Evolutionary conservation across 1,140 invertebrate genomes (phyloP), one percentile per base, ranked within the genome.

Genomic region (Nephila pilipes): DNA sequence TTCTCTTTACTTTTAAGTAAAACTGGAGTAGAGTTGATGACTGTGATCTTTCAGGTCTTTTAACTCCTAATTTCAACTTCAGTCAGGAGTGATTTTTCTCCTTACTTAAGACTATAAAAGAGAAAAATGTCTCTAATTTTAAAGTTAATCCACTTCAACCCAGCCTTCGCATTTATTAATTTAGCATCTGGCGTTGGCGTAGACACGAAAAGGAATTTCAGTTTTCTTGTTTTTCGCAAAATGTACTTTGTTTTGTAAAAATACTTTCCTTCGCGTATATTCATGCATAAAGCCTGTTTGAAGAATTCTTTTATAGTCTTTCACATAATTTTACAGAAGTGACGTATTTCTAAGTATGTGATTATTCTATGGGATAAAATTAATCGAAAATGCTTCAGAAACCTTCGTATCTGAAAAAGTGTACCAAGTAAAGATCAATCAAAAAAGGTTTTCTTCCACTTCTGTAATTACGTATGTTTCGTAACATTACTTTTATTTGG

Each of bases 101-200:
- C 29, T 75, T 32, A 29, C 69, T 75, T 32, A 75, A 36, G 29
- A 20, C 29, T 75, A 36, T 29, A 75, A 32, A 36, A 75, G 69
- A 36, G 32, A 75, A 75, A 75, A 36, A 36, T 75, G 69, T 75
- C 25, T 75, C 69, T 75, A 75, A 65, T 75, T 75, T 75, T 75
- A 36, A 75, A 75, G 69, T 32, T 75, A 75, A 75, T 75, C 69
- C 69, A 75, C 69, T 75, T 75, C 69, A 75, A 75, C 22, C 69
- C 69, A 75, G 32, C 69, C 69, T 75, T 29, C 69, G 36, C 32
- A 75, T 75, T 75, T 75, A 75, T 75, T 75, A 75, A 75, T 75
- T 75, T 75, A 75, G 16, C 69, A 75, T 75, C 69, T 75, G 69
- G 69, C 69, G 29, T 75, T 75, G 69, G 25, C 69, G 29, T 75